phyloP scores from a whole-genome alignment of 2,888 invertebrate species.

The Xestia rhomboidea region DNA sequence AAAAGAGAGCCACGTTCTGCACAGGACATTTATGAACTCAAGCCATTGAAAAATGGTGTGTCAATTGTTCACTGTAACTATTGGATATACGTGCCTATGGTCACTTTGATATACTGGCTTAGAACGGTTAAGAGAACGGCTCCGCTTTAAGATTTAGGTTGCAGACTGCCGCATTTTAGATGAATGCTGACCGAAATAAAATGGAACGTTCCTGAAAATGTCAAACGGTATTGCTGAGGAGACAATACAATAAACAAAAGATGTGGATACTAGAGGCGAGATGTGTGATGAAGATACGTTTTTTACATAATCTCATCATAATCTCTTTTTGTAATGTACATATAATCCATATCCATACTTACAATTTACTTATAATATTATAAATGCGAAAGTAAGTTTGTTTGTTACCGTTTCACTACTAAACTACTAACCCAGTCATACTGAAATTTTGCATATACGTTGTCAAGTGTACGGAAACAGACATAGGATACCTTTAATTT shows the following conservation, averaged over 20 bases:
- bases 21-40: constrained; percentile 58
- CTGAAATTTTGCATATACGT: no score
- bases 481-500: no score
- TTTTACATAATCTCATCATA: neutral
- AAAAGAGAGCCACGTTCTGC: constrained; percentile 55
- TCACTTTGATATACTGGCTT: constrained; percentile 22
- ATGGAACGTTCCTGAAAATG: constrained; percentile 1
- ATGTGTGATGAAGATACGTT: neutral
- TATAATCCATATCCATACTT: no score
- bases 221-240: neutral
- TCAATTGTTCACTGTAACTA: constrained; percentile 56
- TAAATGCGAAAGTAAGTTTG: no score
- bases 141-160: constrained; percentile 24
- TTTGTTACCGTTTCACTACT: no score
- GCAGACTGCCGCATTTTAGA: constrained; percentile 13
- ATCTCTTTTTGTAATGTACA: neutral
- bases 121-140: constrained; percentile 7
- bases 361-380: no score
- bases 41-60: constrained; percentile 59
- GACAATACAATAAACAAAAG: constrained; percentile 6
- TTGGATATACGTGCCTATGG: constrained; percentile 49
- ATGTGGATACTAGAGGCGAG: neutral
- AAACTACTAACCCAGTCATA: no score
- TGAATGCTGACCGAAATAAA: constrained; percentile 16
- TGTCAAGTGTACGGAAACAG: no score